phyloP scores from a whole-genome alignment of 2,797 vertebrate genomes.

The Manis javanica region DNA sequence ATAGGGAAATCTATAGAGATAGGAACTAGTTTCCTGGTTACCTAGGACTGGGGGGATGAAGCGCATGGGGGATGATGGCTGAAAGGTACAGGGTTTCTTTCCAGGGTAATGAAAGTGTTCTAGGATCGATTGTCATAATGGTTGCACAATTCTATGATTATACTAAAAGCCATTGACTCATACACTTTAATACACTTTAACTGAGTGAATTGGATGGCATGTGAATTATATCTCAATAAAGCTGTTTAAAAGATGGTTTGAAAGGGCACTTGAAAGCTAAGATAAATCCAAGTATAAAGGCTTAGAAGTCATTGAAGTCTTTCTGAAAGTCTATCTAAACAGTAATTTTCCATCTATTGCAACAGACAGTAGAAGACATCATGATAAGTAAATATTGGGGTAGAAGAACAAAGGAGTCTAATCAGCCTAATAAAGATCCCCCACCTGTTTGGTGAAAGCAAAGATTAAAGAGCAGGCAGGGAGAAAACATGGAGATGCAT shows the following conservation, averaged over 20 bases:
- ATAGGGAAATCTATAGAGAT: not conserved
- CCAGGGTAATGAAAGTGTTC: not conserved
- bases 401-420: not conserved
- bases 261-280: conserved; percentile 37
- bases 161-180: not conserved
- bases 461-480: not conserved
- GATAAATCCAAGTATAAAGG: not conserved
- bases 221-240: conserved; percentile 36
- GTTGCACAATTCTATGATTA: not conserved
- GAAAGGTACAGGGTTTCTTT: not conserved
- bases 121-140: not conserved
- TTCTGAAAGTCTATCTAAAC: not conserved
- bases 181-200: not conserved
- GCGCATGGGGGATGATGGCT: not conserved
- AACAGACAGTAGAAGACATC: not conserved
- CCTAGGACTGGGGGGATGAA: not conserved
- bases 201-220: not conserved
- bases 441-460: not conserved
- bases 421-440: not conserved
- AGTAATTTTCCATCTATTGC: not conserved
- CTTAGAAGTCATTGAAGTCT: conserved; percentile 18
- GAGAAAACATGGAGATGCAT: not conserved
- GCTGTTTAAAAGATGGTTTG: not conserved
- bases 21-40: not conserved
- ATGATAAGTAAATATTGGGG: not conserved